Conservation (phyloP, 2,113 vertebrate genomes). For the Illadopsis cleaveri region DNA sequence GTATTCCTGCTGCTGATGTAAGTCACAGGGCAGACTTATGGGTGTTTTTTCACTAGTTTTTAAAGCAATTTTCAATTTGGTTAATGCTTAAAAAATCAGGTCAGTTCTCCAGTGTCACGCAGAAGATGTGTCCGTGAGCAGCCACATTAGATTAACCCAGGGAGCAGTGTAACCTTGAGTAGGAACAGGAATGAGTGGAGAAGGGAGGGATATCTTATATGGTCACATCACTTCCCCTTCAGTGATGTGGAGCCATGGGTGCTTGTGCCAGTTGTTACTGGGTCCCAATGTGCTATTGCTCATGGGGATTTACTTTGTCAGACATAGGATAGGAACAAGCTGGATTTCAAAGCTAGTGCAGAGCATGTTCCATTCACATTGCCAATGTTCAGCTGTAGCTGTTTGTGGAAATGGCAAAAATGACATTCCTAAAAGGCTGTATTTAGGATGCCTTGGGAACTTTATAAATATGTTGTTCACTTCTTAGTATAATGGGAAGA, state of each 20-base stretch:
- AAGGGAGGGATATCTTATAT: fast-evolving
- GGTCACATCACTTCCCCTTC: background rate
- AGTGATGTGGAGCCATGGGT: background rate
- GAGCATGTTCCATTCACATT: background rate
- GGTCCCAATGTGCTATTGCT: background rate
- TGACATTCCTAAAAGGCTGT: background rate
- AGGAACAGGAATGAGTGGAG: background rate
- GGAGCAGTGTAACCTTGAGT: background rate
- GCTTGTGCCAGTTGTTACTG: fast-evolving
- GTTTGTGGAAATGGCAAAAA: background rate
- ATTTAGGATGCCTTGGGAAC: background rate
- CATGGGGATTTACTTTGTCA: background rate
- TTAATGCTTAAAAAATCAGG: background rate
- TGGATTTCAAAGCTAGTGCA: background rate
- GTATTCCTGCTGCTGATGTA: background rate
- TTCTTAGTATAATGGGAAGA: background rate
- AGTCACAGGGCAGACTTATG: background rate
- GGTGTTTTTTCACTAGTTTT: background rate
- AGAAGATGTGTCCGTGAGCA: background rate
- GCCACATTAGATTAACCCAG: background rate
- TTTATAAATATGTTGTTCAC: background rate
- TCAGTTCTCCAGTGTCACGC: background rate
- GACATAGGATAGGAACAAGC: fast-evolving
- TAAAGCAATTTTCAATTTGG: background rate
- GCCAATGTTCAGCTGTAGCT: fast-evolving